Percentiles rank a stretch among this genome's conserved stretches.
These are phyloP conservation scores for Seriola rivoliana DNA, from an alignment of 2,113 vertebrate species.

Conservation along the genomic window DNA sequence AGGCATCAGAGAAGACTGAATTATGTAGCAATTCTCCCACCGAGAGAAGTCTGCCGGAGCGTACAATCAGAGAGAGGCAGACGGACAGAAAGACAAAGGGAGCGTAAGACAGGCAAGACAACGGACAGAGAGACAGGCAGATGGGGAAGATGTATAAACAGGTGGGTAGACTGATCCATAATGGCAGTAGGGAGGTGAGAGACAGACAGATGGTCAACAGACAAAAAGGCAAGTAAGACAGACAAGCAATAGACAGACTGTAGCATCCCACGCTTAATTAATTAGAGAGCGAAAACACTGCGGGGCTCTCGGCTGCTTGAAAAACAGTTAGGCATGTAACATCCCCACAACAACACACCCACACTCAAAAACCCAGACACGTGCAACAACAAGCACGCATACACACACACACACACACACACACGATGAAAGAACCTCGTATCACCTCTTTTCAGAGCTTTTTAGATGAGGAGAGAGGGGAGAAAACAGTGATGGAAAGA, in stretches of 20 bases:
- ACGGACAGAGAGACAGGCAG: constrained; percentile 14
- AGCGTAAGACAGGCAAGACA: neutral
- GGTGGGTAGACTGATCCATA: constrained; percentile 9
- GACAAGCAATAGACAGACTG: constrained; percentile 54
- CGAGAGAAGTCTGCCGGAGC: constrained; percentile 41
- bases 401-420: constrained; percentile 26
- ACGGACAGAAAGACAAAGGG: neutral
- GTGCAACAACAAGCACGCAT: constrained; percentile 10
- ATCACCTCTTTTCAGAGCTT: constrained; percentile 47
- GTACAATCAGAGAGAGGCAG: constrained; percentile 25
- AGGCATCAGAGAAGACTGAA: constrained; percentile 53
- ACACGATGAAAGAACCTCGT: constrained; percentile 21
- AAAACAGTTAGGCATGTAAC: constrained; percentile 57
- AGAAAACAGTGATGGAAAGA: constrained; percentile 40
- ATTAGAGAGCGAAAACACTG: constrained; percentile 71
- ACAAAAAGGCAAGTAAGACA: constrained; percentile 48
- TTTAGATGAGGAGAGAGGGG: constrained; percentile 26
- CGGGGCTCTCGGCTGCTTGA: constrained; percentile 50
- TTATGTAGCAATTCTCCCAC: constrained; percentile 54
- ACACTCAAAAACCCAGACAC: constrained; percentile 46
- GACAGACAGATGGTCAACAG: constrained; percentile 38
- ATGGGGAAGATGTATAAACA: constrained; percentile 20
- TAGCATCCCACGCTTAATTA: constrained; percentile 73
- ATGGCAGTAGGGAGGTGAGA: constrained; percentile 16
- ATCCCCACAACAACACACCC: constrained; percentile 44